Conservation (phyloP, 2,888 invertebrate genomes). For the Lycocerus yunnanus region DNA sequence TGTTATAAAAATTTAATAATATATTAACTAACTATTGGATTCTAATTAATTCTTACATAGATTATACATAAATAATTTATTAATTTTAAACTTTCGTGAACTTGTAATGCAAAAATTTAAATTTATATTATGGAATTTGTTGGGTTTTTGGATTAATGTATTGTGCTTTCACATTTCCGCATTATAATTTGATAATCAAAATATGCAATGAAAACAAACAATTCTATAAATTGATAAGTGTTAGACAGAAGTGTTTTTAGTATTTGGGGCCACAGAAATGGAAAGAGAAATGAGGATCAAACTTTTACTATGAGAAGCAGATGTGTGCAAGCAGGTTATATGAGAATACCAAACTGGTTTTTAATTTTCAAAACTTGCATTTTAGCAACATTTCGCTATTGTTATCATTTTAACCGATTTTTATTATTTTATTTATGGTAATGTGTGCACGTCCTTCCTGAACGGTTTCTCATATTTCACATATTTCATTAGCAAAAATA, state of each 20-base stretch:
- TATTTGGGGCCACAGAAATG: constrained; percentile 38
- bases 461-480: neutral
- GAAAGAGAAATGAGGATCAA: constrained; percentile 34
- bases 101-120: neutral
- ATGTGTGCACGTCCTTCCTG: too few species aligned
- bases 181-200: neutral
- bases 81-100: neutral
- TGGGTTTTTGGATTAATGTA: constrained; percentile 13
- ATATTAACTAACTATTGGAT: neutral
- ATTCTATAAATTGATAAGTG: neutral
- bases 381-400: constrained; percentile 11
- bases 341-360: constrained; percentile 17
- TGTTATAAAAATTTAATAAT: neutral
- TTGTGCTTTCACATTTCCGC: constrained; percentile 20
- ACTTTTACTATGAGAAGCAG: constrained; percentile 28
- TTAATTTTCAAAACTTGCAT: constrained; percentile 9
- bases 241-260: neutral
- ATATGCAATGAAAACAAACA: neutral
- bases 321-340: constrained; percentile 37
- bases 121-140: neutral
- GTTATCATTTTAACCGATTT: neutral
- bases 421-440: neutral
- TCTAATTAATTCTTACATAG: neutral
- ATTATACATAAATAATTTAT: neutral
- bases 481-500: neutral